Percentiles rank a stretch among this genome's conserved stretches.
Conservation (phyloP, 2,113 vertebrate species). For the Abramis brama region DNA sequence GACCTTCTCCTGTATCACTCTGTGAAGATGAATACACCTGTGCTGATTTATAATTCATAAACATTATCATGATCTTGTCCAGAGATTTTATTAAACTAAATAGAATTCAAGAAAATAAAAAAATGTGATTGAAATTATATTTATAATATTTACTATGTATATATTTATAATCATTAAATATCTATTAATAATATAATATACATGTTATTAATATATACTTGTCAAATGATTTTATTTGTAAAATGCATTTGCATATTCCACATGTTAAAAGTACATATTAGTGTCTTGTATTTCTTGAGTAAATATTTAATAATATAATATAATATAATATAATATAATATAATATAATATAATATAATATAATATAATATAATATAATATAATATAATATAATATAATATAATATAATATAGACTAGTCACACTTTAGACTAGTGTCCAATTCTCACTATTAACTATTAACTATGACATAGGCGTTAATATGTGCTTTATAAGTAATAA, state of each 20-base stretch:
- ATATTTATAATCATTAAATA: too few relatives aligned
- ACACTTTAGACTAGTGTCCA: too few relatives aligned
- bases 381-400: neutral
- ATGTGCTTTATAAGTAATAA: too few relatives aligned
- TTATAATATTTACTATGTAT: too few relatives aligned
- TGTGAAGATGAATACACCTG: slow-evolving; percentile 45
- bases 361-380: too few relatives aligned
- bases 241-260: neutral
- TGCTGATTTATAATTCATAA: slow-evolving; percentile 43
- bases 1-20: slow-evolving; percentile 41
- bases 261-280: neutral
- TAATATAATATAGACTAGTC: neutral
- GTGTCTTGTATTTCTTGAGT: neutral
- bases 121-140: neutral
- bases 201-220: neutral
- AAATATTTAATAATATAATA: neutral
- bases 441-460: too few relatives aligned
- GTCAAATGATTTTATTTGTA: neutral
- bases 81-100: neutral
- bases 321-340: neutral
- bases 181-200: neutral
- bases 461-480: too few relatives aligned
- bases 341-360: neutral
- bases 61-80: slow-evolving; percentile 31
- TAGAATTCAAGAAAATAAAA: neutral